Conservation (phyloP, 2,113 vertebrate genomes). For the Pelecanus crispus region DNA sequence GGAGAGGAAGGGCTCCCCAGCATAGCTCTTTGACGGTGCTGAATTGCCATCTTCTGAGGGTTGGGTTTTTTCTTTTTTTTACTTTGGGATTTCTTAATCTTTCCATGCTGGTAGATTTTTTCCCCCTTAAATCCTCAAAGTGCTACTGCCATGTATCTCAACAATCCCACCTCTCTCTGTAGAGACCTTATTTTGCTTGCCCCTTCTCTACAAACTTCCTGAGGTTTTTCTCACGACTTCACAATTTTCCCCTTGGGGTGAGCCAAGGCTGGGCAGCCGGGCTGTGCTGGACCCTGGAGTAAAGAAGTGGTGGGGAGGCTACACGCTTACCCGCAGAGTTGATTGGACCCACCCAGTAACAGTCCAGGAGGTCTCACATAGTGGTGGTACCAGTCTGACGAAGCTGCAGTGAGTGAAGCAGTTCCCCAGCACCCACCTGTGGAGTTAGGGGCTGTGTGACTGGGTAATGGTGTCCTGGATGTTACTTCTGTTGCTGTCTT, state of each 20-base stretch:
- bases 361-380: not conserved
- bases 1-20: not conserved
- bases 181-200: not conserved
- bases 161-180: not conserved
- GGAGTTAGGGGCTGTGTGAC: not conserved
- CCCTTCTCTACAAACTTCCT: not conserved
- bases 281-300: not conserved
- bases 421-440: not conserved
- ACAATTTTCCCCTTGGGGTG: accelerated
- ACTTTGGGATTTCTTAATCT: not conserved
- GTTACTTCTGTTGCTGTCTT: not conserved
- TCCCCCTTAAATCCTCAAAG: not conserved
- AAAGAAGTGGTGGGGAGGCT: not conserved
- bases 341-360: not conserved
- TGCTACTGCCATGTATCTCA: not conserved
- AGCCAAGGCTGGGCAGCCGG: not conserved
- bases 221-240: not conserved
- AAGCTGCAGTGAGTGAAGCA: not conserved
- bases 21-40: not conserved
- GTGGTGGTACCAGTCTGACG: not conserved
- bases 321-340: not conserved
- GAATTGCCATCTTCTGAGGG: not conserved
- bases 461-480: not conserved
- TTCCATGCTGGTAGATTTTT: not conserved
- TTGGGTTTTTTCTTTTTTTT: no score